phyloP scores from a whole-genome alignment of 2,113 vertebrate species.

The Hemichromis elongatus region DNA sequence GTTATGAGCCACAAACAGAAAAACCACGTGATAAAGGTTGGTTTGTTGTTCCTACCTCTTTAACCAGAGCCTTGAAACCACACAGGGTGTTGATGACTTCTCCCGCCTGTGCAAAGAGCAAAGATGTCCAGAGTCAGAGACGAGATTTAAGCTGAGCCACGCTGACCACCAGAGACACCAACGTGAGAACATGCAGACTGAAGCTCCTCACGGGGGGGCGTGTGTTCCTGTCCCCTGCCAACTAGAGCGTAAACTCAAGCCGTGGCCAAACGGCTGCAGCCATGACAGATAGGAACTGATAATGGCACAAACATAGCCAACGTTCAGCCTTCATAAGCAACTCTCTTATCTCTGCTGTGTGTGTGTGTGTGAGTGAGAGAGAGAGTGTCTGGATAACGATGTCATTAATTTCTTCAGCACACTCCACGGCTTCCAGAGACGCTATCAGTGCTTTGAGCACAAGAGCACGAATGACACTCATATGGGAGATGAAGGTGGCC shows the following conservation, averaged over 20 bases:
- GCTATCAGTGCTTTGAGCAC: background rate
- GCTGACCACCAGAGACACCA: background rate
- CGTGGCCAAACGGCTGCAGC: background rate
- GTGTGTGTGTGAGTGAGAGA: background rate
- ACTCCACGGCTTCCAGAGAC: background rate
- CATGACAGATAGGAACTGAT: conserved; percentile 6
- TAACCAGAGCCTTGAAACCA: conserved; percentile 75
- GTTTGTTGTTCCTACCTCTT: conserved; percentile 70
- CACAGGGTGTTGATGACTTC: conserved; percentile 85
- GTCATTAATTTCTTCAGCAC: background rate
- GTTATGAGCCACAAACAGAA: background rate
- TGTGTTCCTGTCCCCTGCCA: background rate
- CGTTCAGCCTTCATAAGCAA: conserved; percentile 6
- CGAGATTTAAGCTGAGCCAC: background rate
- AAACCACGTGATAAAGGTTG: background rate
- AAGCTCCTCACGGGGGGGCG: background rate
- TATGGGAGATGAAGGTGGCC: background rate
- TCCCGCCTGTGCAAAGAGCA: conserved; percentile 63
- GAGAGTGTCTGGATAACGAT: background rate
- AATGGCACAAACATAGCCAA: background rate
- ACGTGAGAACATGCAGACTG: background rate
- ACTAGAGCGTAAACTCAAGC: background rate
- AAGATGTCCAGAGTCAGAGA: background rate
- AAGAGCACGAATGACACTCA: background rate
- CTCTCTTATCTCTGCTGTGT: background rate